These are phyloP conservation scores for Eriosoma lanigerum DNA, from an alignment of 1,140 invertebrate genomes.

Conservation along the genomic window DNA sequence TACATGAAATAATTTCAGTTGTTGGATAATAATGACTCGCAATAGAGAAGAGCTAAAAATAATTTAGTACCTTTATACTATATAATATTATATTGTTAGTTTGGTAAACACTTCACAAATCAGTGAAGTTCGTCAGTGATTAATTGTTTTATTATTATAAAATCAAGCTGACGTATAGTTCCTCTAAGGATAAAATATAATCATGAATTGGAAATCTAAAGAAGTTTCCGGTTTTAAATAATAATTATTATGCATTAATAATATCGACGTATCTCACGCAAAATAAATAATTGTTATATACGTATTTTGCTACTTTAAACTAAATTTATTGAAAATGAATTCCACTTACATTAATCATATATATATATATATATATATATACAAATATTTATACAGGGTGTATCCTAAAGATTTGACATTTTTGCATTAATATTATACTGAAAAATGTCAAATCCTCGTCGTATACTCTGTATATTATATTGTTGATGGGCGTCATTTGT, in stretches of 20 bases:
- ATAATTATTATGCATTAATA: background rate
- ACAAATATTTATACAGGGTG: too few species aligned
- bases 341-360: background rate
- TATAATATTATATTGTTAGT: background rate
- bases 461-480: too few species aligned
- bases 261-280: background rate
- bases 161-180: background rate
- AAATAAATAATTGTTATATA: background rate
- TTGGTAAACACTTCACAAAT: background rate
- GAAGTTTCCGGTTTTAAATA: conserved; percentile 13
- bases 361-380: too few species aligned
- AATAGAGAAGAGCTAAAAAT: background rate
- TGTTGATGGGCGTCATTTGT: too few species aligned
- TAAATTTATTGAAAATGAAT: background rate
- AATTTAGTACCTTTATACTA: background rate
- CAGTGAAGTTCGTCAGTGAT: background rate
- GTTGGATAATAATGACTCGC: background rate
- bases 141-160: conserved; percentile 17
- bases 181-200: background rate
- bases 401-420: too few species aligned
- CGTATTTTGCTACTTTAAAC: too few species aligned
- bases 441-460: too few species aligned
- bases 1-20: too few species aligned
- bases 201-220: conserved; percentile 4
- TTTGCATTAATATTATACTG: too few species aligned